Conservation (phyloP, 2,113 vertebrate species). For the Raja brachyura region DNA sequence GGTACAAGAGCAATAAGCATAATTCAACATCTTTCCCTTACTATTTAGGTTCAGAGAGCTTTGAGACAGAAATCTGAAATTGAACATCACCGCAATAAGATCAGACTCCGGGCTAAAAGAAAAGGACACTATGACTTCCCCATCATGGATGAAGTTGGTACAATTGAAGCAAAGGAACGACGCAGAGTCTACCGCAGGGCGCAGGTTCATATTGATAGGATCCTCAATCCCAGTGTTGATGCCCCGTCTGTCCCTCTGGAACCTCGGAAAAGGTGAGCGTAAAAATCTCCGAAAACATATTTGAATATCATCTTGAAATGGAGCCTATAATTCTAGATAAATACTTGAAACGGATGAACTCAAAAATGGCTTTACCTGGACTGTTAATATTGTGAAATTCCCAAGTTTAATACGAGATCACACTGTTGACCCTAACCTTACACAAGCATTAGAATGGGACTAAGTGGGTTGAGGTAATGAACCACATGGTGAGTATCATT, state of each 20-base stretch:
- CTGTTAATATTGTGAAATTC: not conserved
- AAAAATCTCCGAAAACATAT: not conserved
- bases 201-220: conserved; percentile 95
- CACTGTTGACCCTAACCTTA: not conserved
- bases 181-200: conserved; percentile 85
- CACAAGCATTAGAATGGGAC: not conserved
- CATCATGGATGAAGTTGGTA: conserved; percentile 75
- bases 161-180: conserved; percentile 74
- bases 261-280: conserved; percentile 71
- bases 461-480: not conserved
- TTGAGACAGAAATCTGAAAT: conserved; percentile 95
- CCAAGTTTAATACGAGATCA: not conserved
- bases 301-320: not conserved
- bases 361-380: not conserved
- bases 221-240: conserved; percentile 76
- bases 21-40: not conserved
- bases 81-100: conserved; percentile 96
- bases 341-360: not conserved
- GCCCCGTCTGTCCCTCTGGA: conserved; percentile 77
- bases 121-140: conserved; percentile 97
- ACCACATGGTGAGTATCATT: not conserved
- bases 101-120: conserved; percentile 89
- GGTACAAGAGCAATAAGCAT: not conserved
- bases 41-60: conserved; percentile 77
- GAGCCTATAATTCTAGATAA: not conserved